Conservation (phyloP, 1,140 invertebrate species). For the Epicauta chinensis region DNA sequence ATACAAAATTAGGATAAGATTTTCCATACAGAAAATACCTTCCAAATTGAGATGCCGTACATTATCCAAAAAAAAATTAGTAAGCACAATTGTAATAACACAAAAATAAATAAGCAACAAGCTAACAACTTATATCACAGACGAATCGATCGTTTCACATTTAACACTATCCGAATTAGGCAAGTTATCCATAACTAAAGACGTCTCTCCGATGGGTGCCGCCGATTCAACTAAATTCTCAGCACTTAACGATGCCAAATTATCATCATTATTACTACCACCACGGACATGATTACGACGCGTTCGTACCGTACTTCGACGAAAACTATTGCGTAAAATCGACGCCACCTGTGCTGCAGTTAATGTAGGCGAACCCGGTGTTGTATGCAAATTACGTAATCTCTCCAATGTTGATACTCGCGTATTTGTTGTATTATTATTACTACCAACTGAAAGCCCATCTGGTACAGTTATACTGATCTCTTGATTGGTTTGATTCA, state of each 20-base stretch:
- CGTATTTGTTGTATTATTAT: slow-evolving; percentile 1
- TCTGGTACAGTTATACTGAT: slow-evolving; percentile 12
- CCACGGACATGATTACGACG: slow-evolving; percentile 6
- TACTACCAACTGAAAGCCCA: slow-evolving; percentile 2
- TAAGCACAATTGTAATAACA: too few species aligned
- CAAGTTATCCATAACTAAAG: slow-evolving; percentile 40
- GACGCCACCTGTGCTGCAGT: slow-evolving; percentile 54
- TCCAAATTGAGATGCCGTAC: too few species aligned
- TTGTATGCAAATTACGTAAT: slow-evolving; percentile 23
- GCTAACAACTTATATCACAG: slow-evolving; percentile 26
- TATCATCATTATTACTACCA: slow-evolving; percentile 26
- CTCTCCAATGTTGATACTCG: slow-evolving; percentile 28
- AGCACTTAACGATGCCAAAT: slow-evolving; percentile 43
- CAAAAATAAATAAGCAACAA: too few species aligned
- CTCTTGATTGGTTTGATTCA: slow-evolving; percentile 27
- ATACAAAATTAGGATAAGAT: too few species aligned
- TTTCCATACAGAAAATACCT: too few species aligned
- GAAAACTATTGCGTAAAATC: slow-evolving; percentile 52
- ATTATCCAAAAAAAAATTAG: too few species aligned
- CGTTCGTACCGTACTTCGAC: slow-evolving; percentile 41
- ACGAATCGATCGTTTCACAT: slow-evolving; percentile 11
- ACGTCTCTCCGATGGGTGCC: slow-evolving; percentile 52
- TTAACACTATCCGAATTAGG: slow-evolving; percentile 19
- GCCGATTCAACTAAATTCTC: slow-evolving; percentile 54
- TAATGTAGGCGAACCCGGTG: slow-evolving; percentile 40